phyloP scores from a whole-genome alignment of 2,113 vertebrate species.

The Atlantisia rogersi region DNA sequence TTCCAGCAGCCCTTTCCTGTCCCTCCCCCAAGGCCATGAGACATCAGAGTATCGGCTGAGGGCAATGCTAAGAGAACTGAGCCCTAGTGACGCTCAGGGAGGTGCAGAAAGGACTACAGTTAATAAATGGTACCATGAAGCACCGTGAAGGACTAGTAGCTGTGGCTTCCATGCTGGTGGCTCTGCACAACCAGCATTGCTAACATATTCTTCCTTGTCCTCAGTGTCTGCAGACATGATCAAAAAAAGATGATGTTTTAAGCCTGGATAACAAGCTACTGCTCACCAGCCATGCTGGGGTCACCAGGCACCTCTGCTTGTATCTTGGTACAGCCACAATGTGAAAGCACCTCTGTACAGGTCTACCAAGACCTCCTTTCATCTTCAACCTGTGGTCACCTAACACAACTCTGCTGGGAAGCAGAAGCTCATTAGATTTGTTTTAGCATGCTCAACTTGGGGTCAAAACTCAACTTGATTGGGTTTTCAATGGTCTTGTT shows the following conservation, averaged over 20 bases:
- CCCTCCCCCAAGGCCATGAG: background rate
- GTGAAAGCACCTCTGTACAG: background rate
- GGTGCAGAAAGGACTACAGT: accelerated
- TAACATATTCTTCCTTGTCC: background rate
- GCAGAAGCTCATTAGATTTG: background rate
- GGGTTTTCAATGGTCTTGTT: background rate
- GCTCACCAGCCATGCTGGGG: background rate
- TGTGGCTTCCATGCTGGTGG: background rate
- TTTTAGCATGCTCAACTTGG: background rate
- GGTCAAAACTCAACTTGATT: background rate
- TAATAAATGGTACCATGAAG: background rate
- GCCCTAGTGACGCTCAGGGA: background rate
- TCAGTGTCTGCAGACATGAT: background rate
- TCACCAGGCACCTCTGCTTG: background rate
- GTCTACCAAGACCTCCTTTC: background rate
- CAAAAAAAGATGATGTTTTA: background rate
- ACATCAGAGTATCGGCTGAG: accelerated
- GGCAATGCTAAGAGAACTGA: background rate
- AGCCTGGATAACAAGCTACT: background rate
- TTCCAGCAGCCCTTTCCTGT: background rate
- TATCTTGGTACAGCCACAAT: background rate
- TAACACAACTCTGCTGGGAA: background rate
- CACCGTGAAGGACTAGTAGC: background rate
- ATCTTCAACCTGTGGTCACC: background rate
- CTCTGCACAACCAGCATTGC: background rate